Evolutionary conservation across 2,888 invertebrate genomes (phyloP), one percentile per base, ranked within the genome.

Genomic region (Aleiodes alternator): DNA sequence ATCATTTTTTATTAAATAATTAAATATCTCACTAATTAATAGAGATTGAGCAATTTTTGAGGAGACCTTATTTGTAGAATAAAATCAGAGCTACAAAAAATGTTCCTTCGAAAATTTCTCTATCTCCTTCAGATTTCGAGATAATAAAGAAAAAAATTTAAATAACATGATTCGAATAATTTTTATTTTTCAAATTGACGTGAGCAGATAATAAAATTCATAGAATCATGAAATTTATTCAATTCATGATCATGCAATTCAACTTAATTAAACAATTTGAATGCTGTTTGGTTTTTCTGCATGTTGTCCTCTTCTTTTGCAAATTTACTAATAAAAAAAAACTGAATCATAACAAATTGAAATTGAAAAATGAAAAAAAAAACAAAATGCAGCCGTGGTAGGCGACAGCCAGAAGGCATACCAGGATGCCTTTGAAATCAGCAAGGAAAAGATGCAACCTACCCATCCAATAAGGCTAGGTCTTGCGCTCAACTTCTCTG

Each of bases 391-490:
- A 97, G 97, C 95, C 91, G 97, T 97, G 91, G 96, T 97, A 92
- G 96, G 96, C 90, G 96, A 97, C 92, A 97, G 97, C 92, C 96
- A 97, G 94, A 95, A 96, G 93, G 97, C 98, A 90, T 98, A 98
- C 93, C 95, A 97, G 91, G 96, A 97, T 91, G 98, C 98, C 91
- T 97, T 97, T 91, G 97, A 97, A 92, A 96, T 97, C 93, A 97
- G 97, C 93, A 96, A 96, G 94, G 94, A 95, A 90, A 96, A 97
- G 94, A 97, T 98, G 97, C 96, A 96, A 92, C 96, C 98, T 90
- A 98, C 98, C 91, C 98, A 98, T 92, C 98, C 98, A 90, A 98
- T 98, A 92, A 95, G 98, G 92, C 95, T 98, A 92, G 98, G 98
- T 90, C 93, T 98, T 91, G 98, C 98, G 90, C 95, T 94, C 87